Evolutionary conservation across 2,888 invertebrate genomes (phyloP).

Genomic region (Labia minor): DNA sequence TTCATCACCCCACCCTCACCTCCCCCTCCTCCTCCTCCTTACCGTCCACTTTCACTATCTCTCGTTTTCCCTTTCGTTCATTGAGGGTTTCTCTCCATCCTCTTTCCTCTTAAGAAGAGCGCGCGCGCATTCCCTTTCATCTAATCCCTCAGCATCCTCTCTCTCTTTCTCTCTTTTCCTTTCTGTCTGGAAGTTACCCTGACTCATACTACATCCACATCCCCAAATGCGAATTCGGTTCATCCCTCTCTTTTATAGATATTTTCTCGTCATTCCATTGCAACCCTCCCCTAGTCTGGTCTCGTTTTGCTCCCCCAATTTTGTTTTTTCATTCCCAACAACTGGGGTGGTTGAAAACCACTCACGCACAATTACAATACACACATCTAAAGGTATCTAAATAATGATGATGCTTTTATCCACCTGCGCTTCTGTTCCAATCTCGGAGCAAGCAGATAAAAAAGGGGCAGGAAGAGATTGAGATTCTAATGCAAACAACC

Average conservation of each 20-base stretch:
- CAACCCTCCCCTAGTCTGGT: not conserved
- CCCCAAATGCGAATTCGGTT: not conserved
- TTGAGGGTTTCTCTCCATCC: not conserved
- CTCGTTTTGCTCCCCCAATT: constrained; percentile 3
- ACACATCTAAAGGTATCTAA: not conserved
- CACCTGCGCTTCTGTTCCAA: not conserved
- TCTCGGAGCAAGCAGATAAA: not conserved
- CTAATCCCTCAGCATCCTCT: not conserved
- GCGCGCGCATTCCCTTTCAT: not conserved
- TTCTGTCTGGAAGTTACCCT: not conserved
- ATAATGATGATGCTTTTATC: constrained; percentile 8
- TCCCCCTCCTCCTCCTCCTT: not conserved
- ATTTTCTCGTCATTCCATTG: not conserved
- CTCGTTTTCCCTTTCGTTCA: constrained; percentile 2
- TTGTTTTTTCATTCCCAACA: not conserved
- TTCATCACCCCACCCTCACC: too few species aligned
- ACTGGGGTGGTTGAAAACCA: not conserved
- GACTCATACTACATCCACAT: not conserved
- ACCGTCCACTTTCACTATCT: not conserved
- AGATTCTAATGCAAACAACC: not conserved
- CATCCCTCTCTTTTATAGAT: not conserved
- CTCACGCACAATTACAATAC: constrained; percentile 1
- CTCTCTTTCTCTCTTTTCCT: too few species aligned
- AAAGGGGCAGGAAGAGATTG: not conserved
- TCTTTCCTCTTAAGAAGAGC: not conserved